Evolutionary conservation across 30 jellyfish, hydroid and myxozoan species (phyloP).

Genomic region (Cassiopea xamachana): DNA sequence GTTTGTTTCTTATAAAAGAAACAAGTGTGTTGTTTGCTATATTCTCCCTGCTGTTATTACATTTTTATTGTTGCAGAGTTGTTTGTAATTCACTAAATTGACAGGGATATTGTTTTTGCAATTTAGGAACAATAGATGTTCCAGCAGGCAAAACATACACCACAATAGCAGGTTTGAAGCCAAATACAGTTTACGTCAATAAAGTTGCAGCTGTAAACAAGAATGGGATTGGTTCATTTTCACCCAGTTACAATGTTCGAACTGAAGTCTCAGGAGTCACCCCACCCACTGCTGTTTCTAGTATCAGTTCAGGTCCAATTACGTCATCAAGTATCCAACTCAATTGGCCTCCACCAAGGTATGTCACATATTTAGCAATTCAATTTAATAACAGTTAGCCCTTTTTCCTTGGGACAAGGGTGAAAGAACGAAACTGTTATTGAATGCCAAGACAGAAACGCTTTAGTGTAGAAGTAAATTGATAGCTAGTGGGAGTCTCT

Average conservation of each 20-base stretch:
- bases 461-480: too few relatives aligned
- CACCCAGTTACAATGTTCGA: slow-evolving; percentile 1
- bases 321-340: slow-evolving; percentile 62
- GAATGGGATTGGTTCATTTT: slow-evolving; percentile 72
- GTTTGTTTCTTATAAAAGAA: too few relatives aligned
- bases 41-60: too few relatives aligned
- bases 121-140: slow-evolving; percentile 8
- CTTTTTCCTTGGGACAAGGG: too few relatives aligned
- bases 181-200: slow-evolving; percentile 68
- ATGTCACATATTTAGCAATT: too few relatives aligned
- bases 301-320: slow-evolving; percentile 51
- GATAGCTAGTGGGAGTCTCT: too few relatives aligned
- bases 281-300: slow-evolving; percentile 52
- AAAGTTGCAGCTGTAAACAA: slow-evolving; percentile 80
- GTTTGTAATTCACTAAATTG: not conserved
- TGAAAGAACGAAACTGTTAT: too few relatives aligned
- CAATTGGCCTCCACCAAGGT: slow-evolving; percentile 85
- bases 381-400: too few relatives aligned
- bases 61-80: too few relatives aligned
- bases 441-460: too few relatives aligned
- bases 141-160: slow-evolving; percentile 39
- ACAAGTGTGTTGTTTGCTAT: too few relatives aligned
- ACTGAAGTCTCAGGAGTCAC: slow-evolving; percentile 32
- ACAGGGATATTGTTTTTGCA: not conserved
- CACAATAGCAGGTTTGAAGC: slow-evolving; percentile 45